These are phyloP conservation scores for Phenacoccus solenopsis DNA, from an alignment of 1,140 invertebrate genomes.

Conservation along the genomic window DNA sequence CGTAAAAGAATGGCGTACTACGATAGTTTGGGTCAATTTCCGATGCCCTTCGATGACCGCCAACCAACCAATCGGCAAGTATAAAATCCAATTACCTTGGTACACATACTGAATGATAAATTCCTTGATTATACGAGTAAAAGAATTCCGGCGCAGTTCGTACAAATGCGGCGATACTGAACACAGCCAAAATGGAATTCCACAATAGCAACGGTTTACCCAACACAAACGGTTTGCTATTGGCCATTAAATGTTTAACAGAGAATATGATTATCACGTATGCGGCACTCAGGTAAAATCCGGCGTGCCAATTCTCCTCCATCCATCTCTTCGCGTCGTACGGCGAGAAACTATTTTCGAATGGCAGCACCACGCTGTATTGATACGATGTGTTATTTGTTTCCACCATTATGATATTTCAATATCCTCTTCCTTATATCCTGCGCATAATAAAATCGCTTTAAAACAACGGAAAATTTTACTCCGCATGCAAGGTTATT, in stretches of 20 bases:
- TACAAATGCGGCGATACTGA: slow-evolving; percentile 83
- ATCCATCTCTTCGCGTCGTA: slow-evolving; percentile 80
- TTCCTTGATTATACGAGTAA: slow-evolving; percentile 68
- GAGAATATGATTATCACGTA: slow-evolving; percentile 90
- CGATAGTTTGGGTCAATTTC: too few relatives aligned
- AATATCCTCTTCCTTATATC: too few relatives aligned
- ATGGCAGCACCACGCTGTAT: slow-evolving; percentile 38
- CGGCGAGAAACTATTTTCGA: slow-evolving; percentile 84
- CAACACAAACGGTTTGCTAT: slow-evolving; percentile 72
- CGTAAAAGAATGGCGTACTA: too few relatives aligned
- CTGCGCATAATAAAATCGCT: too few relatives aligned
- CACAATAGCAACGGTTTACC: slow-evolving; percentile 71
- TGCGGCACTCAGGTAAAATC: slow-evolving; percentile 74
- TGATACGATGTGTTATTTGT: background rate
- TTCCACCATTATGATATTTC: background rate
- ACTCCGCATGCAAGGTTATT: too few relatives aligned
- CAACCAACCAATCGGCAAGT: too few relatives aligned
- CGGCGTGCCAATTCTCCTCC: slow-evolving; percentile 84
- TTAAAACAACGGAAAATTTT: too few relatives aligned
- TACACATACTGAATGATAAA: slow-evolving; percentile 87
- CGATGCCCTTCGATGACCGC: too few relatives aligned
- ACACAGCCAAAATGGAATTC: slow-evolving; percentile 81
- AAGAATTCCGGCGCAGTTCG: slow-evolving; percentile 77
- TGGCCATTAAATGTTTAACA: slow-evolving; percentile 84
- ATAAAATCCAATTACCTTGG: slow-evolving; percentile 48